phyloP scores from a whole-genome alignment of 1,140 invertebrate species.

The Orchestia grillus region DNA sequence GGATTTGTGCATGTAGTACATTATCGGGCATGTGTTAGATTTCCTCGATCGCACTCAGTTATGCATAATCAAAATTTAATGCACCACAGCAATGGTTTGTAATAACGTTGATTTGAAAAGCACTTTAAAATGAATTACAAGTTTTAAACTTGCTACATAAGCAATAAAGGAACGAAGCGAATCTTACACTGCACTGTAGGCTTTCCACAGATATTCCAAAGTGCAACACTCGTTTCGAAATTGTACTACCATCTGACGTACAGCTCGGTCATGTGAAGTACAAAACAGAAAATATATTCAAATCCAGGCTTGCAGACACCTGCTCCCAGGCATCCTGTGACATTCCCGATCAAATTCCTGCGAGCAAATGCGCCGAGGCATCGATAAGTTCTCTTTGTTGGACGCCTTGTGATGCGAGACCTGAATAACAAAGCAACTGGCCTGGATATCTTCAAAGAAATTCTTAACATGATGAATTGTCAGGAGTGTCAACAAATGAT shows the following conservation, averaged over 20 bases:
- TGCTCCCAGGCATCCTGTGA: background rate
- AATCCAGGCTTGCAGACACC: background rate
- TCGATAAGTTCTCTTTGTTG: background rate
- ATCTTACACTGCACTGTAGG: background rate
- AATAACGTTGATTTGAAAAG: too few relatives aligned
- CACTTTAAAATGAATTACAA: too few relatives aligned
- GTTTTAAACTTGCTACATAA: too few relatives aligned
- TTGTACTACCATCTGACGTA: background rate
- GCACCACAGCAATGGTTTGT: too few relatives aligned
- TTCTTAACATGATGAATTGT: background rate
- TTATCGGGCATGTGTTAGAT: too few relatives aligned
- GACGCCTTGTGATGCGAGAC: background rate
- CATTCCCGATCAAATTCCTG: background rate
- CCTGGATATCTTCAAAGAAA: background rate
- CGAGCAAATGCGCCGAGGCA: background rate
- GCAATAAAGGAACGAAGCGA: too few relatives aligned
- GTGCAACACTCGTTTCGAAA: background rate
- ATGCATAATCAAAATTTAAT: too few relatives aligned
- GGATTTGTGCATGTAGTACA: too few relatives aligned
- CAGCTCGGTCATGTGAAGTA: background rate
- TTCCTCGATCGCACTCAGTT: too few relatives aligned
- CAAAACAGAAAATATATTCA: background rate
- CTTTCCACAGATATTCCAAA: background rate
- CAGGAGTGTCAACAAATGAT: background rate
- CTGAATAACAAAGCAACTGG: background rate